Percentiles rank a stretch among this genome's conserved stretches.
phyloP scores from a whole-genome alignment of 2,797 vertebrate genomes.

The Sebastes taczanowskii region DNA sequence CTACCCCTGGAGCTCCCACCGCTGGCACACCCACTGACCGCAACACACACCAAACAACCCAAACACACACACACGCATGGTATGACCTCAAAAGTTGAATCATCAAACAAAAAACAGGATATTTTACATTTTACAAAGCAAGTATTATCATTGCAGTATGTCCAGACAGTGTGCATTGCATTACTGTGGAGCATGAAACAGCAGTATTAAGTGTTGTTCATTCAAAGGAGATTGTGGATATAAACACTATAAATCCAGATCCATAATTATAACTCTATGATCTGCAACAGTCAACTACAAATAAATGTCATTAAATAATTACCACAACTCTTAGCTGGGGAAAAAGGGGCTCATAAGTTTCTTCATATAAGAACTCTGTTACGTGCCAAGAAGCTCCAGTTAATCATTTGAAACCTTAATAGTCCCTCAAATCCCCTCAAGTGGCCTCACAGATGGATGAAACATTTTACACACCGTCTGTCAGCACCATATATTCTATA shows the following conservation, averaged over 20 bases:
- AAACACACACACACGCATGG: neutral
- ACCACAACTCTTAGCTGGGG: neutral
- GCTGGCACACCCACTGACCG: conserved; percentile 43
- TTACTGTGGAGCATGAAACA: neutral
- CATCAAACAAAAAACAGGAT: neutral
- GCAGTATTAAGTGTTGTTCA: neutral
- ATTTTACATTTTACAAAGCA: neutral
- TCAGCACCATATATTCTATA: neutral
- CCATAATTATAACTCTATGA: neutral
- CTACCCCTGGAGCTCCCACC: conserved; percentile 58
- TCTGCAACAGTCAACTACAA: neutral
- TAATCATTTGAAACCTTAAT: neutral
- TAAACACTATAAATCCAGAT: neutral
- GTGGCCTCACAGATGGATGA: neutral
- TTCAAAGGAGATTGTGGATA: neutral
- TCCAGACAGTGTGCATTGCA: neutral
- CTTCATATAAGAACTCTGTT: neutral
- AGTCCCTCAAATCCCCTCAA: neutral
- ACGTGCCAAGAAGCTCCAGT: neutral
- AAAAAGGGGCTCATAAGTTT: neutral
- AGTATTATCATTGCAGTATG: neutral
- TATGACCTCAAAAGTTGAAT: neutral
- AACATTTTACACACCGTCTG: neutral
- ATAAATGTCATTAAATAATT: neutral
- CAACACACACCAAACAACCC: conserved; percentile 15